phyloP scores from a whole-genome alignment of 1,140 invertebrate genomes.

The Panonychus citri region DNA sequence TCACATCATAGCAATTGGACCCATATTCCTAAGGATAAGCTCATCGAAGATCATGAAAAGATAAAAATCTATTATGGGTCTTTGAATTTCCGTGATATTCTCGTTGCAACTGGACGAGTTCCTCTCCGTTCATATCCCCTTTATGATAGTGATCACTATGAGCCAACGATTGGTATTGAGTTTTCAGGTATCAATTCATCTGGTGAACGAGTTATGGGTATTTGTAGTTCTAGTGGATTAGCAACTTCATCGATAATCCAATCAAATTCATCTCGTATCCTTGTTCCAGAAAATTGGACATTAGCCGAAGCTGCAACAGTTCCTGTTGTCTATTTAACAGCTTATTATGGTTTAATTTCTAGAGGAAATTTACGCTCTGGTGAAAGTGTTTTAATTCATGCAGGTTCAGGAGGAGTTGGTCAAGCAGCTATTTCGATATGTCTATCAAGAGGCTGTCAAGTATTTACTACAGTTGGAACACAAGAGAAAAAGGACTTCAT shows the following conservation, averaged over 20 bases:
- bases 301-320: no score
- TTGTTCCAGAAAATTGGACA: slow-evolving; percentile 78
- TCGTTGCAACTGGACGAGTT: slow-evolving; percentile 71
- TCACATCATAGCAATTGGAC: slow-evolving; percentile 35
- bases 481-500: no score
- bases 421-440: no score
- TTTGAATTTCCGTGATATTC: slow-evolving; percentile 61
- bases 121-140: slow-evolving; percentile 83
- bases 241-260: no score
- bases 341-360: no score
- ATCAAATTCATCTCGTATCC: no score
- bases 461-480: no score
- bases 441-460: no score
- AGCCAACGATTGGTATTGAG: slow-evolving; percentile 50
- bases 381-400: no score
- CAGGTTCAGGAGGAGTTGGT: no score
- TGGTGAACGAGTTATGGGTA: slow-evolving; percentile 72
- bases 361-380: no score
- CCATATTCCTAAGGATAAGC: slow-evolving; percentile 11
- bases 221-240: slow-evolving; percentile 62
- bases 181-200: slow-evolving; percentile 51
- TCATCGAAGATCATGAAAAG: slow-evolving; percentile 27
- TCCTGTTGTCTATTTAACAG: no score
- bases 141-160: slow-evolving; percentile 30
- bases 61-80: slow-evolving; percentile 66